A percentile compares a stretch with the other conserved stretches of the same genome.
These are phyloP conservation scores for Cabera pusaria DNA, from an alignment of 2,888 invertebrate genomes.

Conservation along the genomic window DNA sequence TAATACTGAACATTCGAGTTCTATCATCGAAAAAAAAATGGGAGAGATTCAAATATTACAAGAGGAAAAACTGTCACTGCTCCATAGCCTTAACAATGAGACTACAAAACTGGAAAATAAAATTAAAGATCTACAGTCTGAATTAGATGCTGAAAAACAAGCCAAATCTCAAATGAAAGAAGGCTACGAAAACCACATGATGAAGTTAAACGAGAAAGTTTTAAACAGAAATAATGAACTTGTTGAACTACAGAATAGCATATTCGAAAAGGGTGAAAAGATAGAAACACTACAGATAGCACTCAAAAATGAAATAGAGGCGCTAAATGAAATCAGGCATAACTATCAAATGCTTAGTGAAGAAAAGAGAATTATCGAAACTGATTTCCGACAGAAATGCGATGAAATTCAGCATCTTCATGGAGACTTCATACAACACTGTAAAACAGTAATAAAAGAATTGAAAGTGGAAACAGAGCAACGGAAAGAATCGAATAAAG, in stretches of 20 bases:
- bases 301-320: conserved; percentile 53
- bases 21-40: conserved; percentile 54
- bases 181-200: conserved; percentile 59
- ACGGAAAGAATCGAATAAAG: conserved; percentile 38
- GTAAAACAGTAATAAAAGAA: conserved; percentile 39
- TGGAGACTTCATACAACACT: conserved; percentile 41
- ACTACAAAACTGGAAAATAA: conserved; percentile 54
- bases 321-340: conserved; percentile 41
- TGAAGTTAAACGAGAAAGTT: conserved; percentile 69
- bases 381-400: conserved; percentile 42
- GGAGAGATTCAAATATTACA: conserved; percentile 63
- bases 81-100: conserved; percentile 61
- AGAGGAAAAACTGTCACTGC: conserved; percentile 62
- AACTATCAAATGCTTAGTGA: conserved; percentile 46
- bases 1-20: conserved; percentile 48
- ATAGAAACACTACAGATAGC: conserved; percentile 57
- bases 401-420: conserved; percentile 46
- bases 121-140: conserved; percentile 50
- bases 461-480: conserved; percentile 47
- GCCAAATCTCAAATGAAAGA: conserved; percentile 57
- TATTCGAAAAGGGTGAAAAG: conserved; percentile 59
- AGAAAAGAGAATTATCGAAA: conserved; percentile 31
- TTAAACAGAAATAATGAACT: conserved; percentile 69
- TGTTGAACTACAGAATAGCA: conserved; percentile 65
- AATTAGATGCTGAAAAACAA: conserved; percentile 56